phyloP scores from a whole-genome alignment of 2,113 vertebrate genomes.

The Stigmatopora nigra region DNA sequence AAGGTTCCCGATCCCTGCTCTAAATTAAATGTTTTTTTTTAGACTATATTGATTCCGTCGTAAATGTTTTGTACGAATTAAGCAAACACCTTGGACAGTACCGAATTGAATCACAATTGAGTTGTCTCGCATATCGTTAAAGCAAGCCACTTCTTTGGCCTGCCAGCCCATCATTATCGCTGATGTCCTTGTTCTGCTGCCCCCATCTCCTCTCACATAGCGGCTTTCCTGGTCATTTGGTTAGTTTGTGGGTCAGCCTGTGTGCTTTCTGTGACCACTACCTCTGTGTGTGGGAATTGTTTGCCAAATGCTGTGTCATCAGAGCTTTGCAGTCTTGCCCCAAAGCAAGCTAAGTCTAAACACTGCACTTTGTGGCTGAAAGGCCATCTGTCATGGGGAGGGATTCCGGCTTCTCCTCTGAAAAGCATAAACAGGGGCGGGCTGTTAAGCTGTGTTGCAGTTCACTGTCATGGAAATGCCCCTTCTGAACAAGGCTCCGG shows the following conservation, averaged over 20 bases:
- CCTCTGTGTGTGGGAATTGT: conserved; percentile 64
- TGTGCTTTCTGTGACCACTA: conserved; percentile 48
- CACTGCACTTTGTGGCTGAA: conserved; percentile 70
- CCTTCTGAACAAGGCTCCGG: conserved; percentile 65
- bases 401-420: conserved; percentile 64
- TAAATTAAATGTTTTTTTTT: conserved; percentile 12
- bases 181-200: conserved; percentile 40
- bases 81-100: conserved; percentile 40
- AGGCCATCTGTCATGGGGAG: conserved; percentile 72
- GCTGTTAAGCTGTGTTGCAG: conserved; percentile 63
- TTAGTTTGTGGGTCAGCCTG: conserved; percentile 51
- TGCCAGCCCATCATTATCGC: conserved; percentile 51
- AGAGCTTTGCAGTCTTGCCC: conserved; percentile 65
- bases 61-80: conserved; percentile 38
- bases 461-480: conserved; percentile 73
- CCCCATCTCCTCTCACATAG: conserved; percentile 13
- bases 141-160: conserved; percentile 47
- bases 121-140: conserved; percentile 51
- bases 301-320: conserved; percentile 70
- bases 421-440: conserved; percentile 73
- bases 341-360: conserved; percentile 68
- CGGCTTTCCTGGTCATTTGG: conserved; percentile 45
- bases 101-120: conserved; percentile 46
- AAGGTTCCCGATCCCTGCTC: no score
- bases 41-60: conserved; percentile 48